These are phyloP conservation scores for Dasysyrphus tricinctus DNA, from an alignment of 2,888 invertebrate genomes.

Conservation along the genomic window DNA sequence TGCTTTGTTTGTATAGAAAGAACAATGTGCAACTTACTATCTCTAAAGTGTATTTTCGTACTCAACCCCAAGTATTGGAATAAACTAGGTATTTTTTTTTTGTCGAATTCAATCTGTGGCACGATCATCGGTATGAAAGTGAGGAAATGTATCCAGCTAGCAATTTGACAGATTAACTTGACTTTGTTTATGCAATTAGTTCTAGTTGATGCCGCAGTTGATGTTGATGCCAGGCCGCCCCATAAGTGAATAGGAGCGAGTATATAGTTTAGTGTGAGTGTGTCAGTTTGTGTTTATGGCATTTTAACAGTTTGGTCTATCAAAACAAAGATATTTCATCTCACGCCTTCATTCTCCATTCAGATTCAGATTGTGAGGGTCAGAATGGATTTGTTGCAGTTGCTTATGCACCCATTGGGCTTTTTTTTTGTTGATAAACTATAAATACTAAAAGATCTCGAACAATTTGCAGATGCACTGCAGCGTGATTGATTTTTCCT, in stretches of 20 bases:
- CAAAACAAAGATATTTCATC: conserved; percentile 68
- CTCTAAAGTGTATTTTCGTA: background rate
- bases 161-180: conserved; percentile 73
- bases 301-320: conserved; percentile 66
- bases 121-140: conserved; percentile 31
- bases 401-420: conserved; percentile 13
- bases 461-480: conserved; percentile 37
- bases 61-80: conserved; percentile 2
- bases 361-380: conserved; percentile 27
- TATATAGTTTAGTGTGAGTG: conserved; percentile 19
- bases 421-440: conserved; percentile 41
- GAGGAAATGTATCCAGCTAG: conserved; percentile 54
- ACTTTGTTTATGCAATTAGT: conserved; percentile 73
- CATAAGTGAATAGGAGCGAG: conserved; percentile 4
- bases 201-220: conserved; percentile 44
- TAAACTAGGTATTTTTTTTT: background rate
- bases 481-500: conserved; percentile 59
- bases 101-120: conserved; percentile 2
- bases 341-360: conserved; percentile 35
- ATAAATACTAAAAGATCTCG: conserved; percentile 5
- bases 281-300: conserved; percentile 51
- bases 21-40: conserved; percentile 14
- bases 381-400: conserved; percentile 30
- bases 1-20: background rate
- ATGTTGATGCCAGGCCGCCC: background rate